phyloP scores from a whole-genome alignment of 2,797 vertebrate genomes.

The Spea hammondii region DNA sequence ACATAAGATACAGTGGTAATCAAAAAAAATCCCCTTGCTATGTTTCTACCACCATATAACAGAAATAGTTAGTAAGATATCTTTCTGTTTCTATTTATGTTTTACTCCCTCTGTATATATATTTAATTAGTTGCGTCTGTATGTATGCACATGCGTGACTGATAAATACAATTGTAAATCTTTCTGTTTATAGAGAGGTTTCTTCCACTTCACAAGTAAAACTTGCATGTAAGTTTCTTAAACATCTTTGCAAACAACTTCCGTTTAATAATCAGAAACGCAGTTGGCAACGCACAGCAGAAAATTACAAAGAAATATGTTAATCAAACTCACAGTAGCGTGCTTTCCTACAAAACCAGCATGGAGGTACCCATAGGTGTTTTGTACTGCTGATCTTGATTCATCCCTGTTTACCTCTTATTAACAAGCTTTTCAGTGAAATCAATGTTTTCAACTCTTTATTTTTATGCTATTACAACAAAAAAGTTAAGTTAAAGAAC shows the following conservation, averaged over 20 bases:
- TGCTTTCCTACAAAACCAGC: constrained; percentile 29
- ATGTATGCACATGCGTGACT: too few relatives aligned
- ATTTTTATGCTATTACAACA: not conserved
- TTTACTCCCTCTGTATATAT: too few relatives aligned
- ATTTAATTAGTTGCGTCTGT: too few relatives aligned
- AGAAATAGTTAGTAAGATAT: too few relatives aligned
- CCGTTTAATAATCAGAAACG: constrained; percentile 10
- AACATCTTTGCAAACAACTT: constrained; percentile 17
- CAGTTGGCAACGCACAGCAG: constrained; percentile 10
- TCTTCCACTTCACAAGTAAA: not conserved
- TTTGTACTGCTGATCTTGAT: not conserved
- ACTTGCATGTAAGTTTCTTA: constrained; percentile 4
- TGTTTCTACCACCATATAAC: too few relatives aligned
- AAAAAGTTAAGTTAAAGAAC: too few relatives aligned
- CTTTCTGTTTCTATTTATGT: too few relatives aligned
- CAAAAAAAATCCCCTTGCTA: too few relatives aligned
- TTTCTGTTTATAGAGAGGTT: not conserved
- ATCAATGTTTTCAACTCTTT: not conserved
- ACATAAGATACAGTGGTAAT: too few relatives aligned
- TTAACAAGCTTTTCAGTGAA: constrained; percentile 1
- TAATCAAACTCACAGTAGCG: constrained; percentile 39
- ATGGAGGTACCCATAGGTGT: constrained; percentile 2
- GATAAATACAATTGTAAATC: too few relatives aligned
- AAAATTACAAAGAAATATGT: constrained; percentile 32
- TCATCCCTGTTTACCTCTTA: constrained; percentile 12